A percentile compares a stretch with the other conserved stretches of the same genome.
Evolutionary conservation across 1,140 invertebrate species (phyloP).

Genomic region (Trichonephila inaurata): DNA sequence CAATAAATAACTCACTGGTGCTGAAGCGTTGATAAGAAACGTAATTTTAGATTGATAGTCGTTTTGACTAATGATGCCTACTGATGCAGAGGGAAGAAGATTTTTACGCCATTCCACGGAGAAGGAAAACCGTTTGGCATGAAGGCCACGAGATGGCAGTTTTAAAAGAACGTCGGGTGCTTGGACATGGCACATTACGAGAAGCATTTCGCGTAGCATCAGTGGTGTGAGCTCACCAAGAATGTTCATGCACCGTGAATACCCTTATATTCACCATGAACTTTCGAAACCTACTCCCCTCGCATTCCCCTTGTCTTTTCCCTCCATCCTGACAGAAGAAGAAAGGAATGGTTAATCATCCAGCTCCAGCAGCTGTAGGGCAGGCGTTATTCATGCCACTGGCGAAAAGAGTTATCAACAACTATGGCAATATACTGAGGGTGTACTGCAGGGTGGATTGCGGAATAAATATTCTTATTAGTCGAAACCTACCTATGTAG

Average conservation of each 20-base stretch:
- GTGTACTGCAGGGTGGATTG: no score
- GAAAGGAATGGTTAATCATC: background rate
- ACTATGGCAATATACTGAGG: no score
- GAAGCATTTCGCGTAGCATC: constrained; percentile 69
- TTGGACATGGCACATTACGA: constrained; percentile 58
- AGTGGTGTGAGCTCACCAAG: constrained; percentile 45
- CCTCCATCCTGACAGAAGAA: background rate
- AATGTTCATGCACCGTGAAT: constrained; percentile 46
- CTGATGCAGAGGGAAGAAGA: background rate
- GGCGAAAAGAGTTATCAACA: no score
- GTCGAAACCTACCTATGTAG: no score
- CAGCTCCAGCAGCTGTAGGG: background rate
- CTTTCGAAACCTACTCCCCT: background rate
- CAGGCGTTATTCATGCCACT: background rate
- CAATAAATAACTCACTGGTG: constrained; percentile 48
- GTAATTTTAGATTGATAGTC: constrained; percentile 45
- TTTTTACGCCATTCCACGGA: background rate
- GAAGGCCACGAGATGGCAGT: background rate
- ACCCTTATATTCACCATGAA: constrained; percentile 19
- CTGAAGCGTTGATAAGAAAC: constrained; percentile 52
- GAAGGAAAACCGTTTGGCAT: background rate
- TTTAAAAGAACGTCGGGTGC: background rate
- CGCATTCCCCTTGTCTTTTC: background rate
- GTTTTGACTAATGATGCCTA: constrained; percentile 44
- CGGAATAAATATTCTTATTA: no score